These are phyloP conservation scores for Formica exsecta DNA, from an alignment of 1,140 invertebrate species.

Conservation along the genomic window DNA sequence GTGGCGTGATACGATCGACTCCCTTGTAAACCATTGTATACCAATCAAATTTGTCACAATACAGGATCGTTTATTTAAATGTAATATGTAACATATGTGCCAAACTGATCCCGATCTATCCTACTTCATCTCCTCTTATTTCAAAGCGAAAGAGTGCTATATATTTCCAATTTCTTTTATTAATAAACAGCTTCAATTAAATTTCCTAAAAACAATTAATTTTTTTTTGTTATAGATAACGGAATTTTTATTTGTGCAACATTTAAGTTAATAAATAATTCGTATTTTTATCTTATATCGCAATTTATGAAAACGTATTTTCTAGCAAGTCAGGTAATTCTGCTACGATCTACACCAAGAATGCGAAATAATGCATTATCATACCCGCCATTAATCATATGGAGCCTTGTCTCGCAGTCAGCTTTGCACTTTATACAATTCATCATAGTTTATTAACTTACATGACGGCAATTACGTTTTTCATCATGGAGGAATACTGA, in stretches of 20 bases:
- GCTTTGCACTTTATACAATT: conserved; percentile 37
- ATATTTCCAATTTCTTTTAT: not conserved
- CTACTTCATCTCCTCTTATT: too few species aligned
- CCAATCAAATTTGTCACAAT: conserved; percentile 85
- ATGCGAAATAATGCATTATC: conserved; percentile 51
- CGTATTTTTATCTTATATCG: conserved; percentile 17
- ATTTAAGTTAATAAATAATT: conserved; percentile 7
- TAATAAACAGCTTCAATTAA: not conserved
- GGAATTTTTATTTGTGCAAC: not conserved
- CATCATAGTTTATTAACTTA: conserved; percentile 26
- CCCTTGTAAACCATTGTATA: conserved; percentile 81
- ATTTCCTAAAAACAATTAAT: not conserved
- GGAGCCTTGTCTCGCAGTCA: conserved; percentile 33
- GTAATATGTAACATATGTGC: conserved; percentile 63
- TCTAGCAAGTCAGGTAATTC: conserved; percentile 22
- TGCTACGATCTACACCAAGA: conserved; percentile 3
- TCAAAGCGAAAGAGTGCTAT: conserved; percentile 30
- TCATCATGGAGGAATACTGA: not conserved
- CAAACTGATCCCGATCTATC: not conserved
- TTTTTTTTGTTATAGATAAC: not conserved
- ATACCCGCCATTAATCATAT: conserved; percentile 37
- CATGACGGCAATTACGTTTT: conserved; percentile 32
- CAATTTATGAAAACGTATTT: conserved; percentile 39
- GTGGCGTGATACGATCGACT: conserved; percentile 76
- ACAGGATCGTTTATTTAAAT: conserved; percentile 84